phyloP scores from a whole-genome alignment of 2,113 vertebrate species.

The Colius striatus region DNA sequence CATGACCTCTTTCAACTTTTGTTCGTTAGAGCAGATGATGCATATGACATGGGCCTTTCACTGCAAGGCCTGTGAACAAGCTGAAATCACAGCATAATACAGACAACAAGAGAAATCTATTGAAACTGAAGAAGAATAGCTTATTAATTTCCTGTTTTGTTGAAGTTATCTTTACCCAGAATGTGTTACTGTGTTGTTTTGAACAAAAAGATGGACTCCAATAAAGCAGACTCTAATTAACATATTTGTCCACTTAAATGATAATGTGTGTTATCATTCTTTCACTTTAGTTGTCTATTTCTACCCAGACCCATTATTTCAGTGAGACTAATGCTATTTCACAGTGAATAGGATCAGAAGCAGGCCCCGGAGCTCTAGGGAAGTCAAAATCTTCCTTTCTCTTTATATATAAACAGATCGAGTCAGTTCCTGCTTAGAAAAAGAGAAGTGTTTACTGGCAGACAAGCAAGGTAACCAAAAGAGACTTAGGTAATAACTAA shows the following conservation, averaged over 20 bases:
- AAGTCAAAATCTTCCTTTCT: not conserved
- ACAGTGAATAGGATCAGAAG: not conserved
- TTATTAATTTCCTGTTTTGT: not conserved
- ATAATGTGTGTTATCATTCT: not conserved
- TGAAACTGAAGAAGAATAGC: not conserved
- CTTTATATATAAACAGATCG: not conserved
- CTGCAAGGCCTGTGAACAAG: not conserved
- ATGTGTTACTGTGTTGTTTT: not conserved
- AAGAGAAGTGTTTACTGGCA: not conserved
- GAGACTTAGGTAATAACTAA: not conserved
- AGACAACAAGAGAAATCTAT: not conserved
- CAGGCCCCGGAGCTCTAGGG: not conserved
- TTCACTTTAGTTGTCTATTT: not conserved
- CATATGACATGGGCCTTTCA: slow-evolving; percentile 17
- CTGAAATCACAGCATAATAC: not conserved
- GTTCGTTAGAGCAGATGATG: slow-evolving; percentile 39
- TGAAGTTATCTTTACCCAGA: not conserved
- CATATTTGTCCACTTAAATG: not conserved
- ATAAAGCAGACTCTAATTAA: not conserved
- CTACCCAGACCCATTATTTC: not conserved
- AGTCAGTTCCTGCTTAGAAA: not conserved
- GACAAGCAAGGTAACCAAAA: not conserved
- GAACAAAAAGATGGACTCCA: not conserved
- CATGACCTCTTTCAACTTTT: slow-evolving; percentile 32
- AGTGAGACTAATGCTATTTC: not conserved